Evolutionary conservation across 2,888 invertebrate genomes (phyloP).

Genomic region (Lithophane ornitopus): DNA sequence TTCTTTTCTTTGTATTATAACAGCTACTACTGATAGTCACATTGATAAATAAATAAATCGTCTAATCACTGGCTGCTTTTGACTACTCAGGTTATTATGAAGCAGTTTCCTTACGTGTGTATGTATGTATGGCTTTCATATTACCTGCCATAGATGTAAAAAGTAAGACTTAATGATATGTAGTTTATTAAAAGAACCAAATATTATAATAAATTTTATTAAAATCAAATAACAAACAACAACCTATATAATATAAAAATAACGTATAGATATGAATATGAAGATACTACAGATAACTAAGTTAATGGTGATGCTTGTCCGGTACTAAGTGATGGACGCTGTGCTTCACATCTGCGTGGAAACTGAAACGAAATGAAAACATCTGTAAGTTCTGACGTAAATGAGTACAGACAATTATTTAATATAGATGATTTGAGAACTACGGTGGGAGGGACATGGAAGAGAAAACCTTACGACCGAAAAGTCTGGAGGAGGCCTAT

Average conservation of each 20-base stretch:
- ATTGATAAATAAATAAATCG: background rate
- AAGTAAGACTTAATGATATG: background rate
- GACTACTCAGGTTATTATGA: background rate
- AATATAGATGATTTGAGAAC: too few species aligned
- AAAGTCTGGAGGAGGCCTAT: too few species aligned
- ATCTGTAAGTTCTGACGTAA: background rate
- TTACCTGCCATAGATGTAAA: background rate
- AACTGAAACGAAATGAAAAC: conserved; percentile 59
- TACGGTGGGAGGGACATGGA: too few species aligned
- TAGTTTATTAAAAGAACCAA: background rate
- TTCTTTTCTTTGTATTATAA: background rate
- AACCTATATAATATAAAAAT: conserved; percentile 6
- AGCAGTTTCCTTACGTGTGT: background rate
- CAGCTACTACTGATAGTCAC: background rate
- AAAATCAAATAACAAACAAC: conserved; percentile 13
- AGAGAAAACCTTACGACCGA: too few species aligned
- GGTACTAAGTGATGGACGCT: conserved; percentile 68
- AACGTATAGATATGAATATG: background rate
- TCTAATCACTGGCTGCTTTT: background rate
- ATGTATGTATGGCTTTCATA: background rate
- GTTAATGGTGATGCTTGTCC: conserved; percentile 58
- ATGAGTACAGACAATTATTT: background rate
- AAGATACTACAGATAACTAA: background rate
- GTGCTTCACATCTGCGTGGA: conserved; percentile 69
- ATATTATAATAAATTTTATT: conserved; percentile 9